phyloP scores from a whole-genome alignment of 2,113 vertebrate species.

The Oryzias curvinotus region DNA sequence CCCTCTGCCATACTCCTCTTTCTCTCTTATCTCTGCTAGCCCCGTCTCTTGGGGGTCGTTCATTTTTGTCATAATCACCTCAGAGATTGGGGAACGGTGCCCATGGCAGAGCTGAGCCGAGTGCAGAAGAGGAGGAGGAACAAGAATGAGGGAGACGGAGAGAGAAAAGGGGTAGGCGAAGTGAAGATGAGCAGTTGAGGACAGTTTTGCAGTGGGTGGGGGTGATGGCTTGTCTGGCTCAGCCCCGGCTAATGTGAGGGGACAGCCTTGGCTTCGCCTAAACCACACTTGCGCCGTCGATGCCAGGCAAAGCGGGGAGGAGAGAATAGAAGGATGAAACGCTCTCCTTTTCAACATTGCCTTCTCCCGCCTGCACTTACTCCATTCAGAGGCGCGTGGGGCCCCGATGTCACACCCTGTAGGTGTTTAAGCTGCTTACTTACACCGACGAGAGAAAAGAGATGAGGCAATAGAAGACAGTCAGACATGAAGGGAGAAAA shows the following conservation, averaged over 20 bases:
- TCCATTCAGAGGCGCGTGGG: conserved; percentile 70
- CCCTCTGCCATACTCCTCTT: conserved; percentile 56
- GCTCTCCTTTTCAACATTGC: conserved; percentile 63
- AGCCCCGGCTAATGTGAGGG: conserved; percentile 74
- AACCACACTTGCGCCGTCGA: conserved; percentile 50
- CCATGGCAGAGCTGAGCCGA: conserved; percentile 67
- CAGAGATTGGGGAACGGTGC: conserved; percentile 77
- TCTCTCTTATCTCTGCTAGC: conserved; percentile 71
- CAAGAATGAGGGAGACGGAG: conserved; percentile 30
- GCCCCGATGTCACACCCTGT: conserved; percentile 75
- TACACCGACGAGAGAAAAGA: conserved; percentile 63
- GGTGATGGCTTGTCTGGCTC: conserved; percentile 68
- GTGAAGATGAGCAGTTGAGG: conserved; percentile 53
- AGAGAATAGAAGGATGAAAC: conserved; percentile 73
- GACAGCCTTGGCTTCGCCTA: conserved; percentile 76
- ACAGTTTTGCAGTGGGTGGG: conserved; percentile 43
- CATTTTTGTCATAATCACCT: conserved; percentile 79
- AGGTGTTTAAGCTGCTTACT: conserved; percentile 81
- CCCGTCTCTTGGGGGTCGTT: conserved; percentile 71
- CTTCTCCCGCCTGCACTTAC: conserved; percentile 62
- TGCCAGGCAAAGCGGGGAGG: conserved; percentile 63
- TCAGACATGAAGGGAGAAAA: conserved; percentile 52
- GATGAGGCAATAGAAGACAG: conserved; percentile 65
- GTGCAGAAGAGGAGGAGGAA: conserved; percentile 27
- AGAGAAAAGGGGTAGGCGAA: not conserved